Evolutionary conservation across 2,113 vertebrate genomes (phyloP), one percentile per base, ranked within the genome.

Genomic region (Anser cygnoides): DNA sequence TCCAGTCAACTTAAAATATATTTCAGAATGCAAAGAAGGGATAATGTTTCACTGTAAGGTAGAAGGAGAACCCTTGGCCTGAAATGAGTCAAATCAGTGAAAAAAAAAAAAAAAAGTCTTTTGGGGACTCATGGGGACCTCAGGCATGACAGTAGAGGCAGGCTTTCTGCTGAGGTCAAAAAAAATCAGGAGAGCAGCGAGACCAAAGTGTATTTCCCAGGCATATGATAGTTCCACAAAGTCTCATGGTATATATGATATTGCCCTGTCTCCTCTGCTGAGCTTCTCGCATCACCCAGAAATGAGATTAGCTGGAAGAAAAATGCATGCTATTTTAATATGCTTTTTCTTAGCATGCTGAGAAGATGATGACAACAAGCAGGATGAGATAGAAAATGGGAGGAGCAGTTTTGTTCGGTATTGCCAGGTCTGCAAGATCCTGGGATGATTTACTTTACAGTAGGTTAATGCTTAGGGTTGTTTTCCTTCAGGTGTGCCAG

Each of bases 401-500:
- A 73, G 58, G 83, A 88, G 49, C 66, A 44, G 20, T 86, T 95
- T 96, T 95, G 49, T 83, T 80, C 44, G 18, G 54, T 57, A 57
- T 57, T 57, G 28, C 54, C 54, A 57, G 43, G 39, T 89, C 43
- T 95, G 63, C 49, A 77, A 90, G 83, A 70, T 76, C 68, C 31
- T 61, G 63, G 59, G 26, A 37, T 62, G 10, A 61, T 92, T 88
- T 96, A 57, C 67, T 39, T 84, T 86, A 87, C 76, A 62, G 80
- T 21, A 89, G 87, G 57, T 70, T 44, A 93, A 71, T 84, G 89
- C 94, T 80, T 84, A 76, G 14, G 72, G 93, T 73, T 96, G 89
- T 96, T 96, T 96, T 92, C 76, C 73, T 96, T 86, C 76, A 77
- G 37, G 68, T 54, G 35, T 93, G 87, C 89, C 86, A 95, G 87